Conservation (phyloP, 1,140 invertebrate genomes). For the Papilio helenus region DNA sequence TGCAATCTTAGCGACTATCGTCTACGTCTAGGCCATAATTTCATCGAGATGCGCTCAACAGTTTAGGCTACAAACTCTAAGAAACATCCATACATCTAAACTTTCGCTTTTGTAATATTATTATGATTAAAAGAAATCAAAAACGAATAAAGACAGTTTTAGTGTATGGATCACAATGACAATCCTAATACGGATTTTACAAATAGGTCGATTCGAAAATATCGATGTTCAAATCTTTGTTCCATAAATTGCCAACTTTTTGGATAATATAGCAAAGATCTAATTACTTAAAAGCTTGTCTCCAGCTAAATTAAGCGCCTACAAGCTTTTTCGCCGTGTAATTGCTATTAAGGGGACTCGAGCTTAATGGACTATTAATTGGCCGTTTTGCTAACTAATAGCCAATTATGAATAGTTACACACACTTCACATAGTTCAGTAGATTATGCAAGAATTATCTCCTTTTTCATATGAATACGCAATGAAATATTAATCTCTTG, state of each 20-base stretch:
- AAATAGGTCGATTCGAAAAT: neutral
- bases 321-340: conserved; percentile 17
- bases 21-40: too few species aligned
- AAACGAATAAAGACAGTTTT: too few species aligned
- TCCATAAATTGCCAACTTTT: neutral
- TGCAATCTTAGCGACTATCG: too few species aligned
- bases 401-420: conserved; percentile 38
- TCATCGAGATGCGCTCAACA: too few species aligned
- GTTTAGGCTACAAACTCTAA: too few species aligned
- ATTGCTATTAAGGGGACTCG: conserved; percentile 37
- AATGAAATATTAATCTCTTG: neutral
- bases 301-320: conserved; percentile 29
- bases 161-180: too few species aligned
- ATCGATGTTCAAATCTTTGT: neutral
- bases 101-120: too few species aligned
- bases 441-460: neutral
- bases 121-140: too few species aligned
- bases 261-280: neutral
- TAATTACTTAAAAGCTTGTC: conserved; percentile 39
- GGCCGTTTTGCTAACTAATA: conserved; percentile 40
- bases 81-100: too few species aligned
- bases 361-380: conserved; percentile 37
- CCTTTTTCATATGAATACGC: neutral
- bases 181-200: too few species aligned
- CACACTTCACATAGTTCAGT: conserved; percentile 22